Percentiles rank a stretch among this genome's conserved stretches.
Conservation (phyloP, 2,797 vertebrate species). For the Acipenser ruthenus region DNA sequence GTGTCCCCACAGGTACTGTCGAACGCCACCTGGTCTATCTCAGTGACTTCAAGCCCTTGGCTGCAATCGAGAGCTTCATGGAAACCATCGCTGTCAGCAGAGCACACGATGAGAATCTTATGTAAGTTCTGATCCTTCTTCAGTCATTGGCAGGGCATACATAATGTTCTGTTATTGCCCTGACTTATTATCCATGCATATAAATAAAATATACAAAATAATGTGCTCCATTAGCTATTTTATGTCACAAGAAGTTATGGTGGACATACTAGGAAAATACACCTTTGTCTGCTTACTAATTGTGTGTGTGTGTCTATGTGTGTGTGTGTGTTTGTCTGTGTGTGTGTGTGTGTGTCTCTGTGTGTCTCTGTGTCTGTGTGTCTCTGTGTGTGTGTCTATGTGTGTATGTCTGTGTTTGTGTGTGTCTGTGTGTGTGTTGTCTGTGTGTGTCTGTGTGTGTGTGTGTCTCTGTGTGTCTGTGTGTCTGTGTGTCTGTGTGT, state of each 20-base stretch:
- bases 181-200: not conserved
- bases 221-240: not conserved
- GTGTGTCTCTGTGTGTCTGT: too few species aligned
- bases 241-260: too few species aligned
- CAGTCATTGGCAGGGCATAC: too few species aligned
- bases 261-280: too few species aligned
- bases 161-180: too few species aligned
- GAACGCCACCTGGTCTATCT: slow-evolving; percentile 45
- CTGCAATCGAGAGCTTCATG: slow-evolving; percentile 47
- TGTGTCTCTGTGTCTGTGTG: slow-evolving; percentile 1
- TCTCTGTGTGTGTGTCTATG: not conserved
- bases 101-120: slow-evolving; percentile 55
- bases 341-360: not conserved
- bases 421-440: slow-evolving; percentile 12
- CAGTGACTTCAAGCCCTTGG: slow-evolving; percentile 31
- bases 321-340: not conserved
- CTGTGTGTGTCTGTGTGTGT: too few species aligned
- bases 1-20: slow-evolving; percentile 52
- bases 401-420: not conserved
- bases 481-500: too few species aligned
- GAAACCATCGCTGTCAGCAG: slow-evolving; percentile 57
- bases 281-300: not conserved
- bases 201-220: not conserved
- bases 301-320: not conserved
- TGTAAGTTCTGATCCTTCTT: slow-evolving; percentile 48